These are phyloP conservation scores for Drosophila nasuta DNA, from an alignment of 1,140 invertebrate species.

Conservation along the genomic window DNA sequence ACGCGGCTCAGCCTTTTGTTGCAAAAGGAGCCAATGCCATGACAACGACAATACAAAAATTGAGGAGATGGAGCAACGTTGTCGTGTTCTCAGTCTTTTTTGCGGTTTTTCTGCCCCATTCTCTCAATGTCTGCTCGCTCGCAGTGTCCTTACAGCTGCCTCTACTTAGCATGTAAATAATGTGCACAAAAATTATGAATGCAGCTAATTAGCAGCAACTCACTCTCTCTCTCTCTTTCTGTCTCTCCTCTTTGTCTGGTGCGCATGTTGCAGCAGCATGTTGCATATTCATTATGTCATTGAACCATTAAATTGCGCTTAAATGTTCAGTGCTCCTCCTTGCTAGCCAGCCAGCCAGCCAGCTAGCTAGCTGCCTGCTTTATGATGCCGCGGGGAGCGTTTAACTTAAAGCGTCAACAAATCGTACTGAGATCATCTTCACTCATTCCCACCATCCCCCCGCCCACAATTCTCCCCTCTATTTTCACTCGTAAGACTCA, in stretches of 20 bases:
- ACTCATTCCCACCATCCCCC: conserved; percentile 1
- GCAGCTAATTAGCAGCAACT: conserved; percentile 74
- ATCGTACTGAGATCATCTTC: conserved; percentile 54
- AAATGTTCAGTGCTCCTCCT: conserved; percentile 52
- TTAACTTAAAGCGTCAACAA: conserved; percentile 81
- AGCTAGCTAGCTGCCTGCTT: conserved; percentile 32
- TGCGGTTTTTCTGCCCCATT: conserved; percentile 54
- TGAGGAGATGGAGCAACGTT: not conserved
- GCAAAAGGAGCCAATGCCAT: conserved; percentile 26
- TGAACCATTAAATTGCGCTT: conserved; percentile 81
- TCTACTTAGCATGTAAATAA: conserved; percentile 80
- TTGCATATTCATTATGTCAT: conserved; percentile 83
- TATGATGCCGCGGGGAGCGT: conserved; percentile 73
- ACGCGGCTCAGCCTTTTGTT: conserved; percentile 46
- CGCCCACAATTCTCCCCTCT: not conserved
- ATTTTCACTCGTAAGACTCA: not conserved
- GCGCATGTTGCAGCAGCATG: conserved; percentile 27
- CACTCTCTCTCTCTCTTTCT: conserved; percentile 9
- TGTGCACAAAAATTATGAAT: conserved; percentile 81
- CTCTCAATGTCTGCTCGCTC: conserved; percentile 16
- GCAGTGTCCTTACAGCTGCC: conserved; percentile 20
- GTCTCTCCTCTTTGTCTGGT: conserved; percentile 31
- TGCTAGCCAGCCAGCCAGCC: not conserved
- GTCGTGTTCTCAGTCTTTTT: conserved; percentile 22
- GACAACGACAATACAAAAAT: conserved; percentile 13